A percentile compares a stretch with the other conserved stretches of the same genome.
These are phyloP conservation scores for Caradrina clavipalpis DNA, from an alignment of 2,888 invertebrate species.

Conservation along the genomic window DNA sequence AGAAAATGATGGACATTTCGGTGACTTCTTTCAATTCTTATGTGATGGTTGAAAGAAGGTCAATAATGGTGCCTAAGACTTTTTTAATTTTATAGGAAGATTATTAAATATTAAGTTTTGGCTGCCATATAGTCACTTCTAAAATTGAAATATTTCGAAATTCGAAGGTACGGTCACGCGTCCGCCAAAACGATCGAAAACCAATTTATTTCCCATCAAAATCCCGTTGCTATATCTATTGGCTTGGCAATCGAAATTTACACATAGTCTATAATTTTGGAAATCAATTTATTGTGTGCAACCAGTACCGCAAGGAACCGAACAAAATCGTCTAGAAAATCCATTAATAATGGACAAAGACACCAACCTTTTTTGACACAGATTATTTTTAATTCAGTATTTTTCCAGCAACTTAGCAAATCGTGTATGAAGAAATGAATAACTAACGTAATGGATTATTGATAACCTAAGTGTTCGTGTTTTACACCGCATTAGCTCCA, in stretches of 20 bases:
- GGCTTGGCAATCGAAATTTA: conserved; percentile 64
- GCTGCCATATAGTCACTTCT: background rate
- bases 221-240: conserved; percentile 67
- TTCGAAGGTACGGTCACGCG: conserved; percentile 19
- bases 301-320: conserved; percentile 71
- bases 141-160: background rate
- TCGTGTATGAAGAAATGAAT: conserved; percentile 49
- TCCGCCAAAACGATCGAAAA: conserved; percentile 44
- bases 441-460: conserved; percentile 51
- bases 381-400: conserved; percentile 39
- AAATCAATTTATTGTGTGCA: conserved; percentile 72
- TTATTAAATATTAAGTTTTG: background rate
- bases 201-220: conserved; percentile 64
- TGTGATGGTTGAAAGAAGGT: background rate
- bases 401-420: conserved; percentile 45
- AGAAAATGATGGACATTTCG: conserved; percentile 7
- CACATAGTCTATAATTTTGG: conserved; percentile 69
- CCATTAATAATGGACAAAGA: conserved; percentile 33
- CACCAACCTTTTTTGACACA: conserved; percentile 29
- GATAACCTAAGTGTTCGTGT: conserved; percentile 51
- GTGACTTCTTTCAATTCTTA: conserved; percentile 12
- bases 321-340: conserved; percentile 59
- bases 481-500: conserved; percentile 57
- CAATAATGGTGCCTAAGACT: no score
- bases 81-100: no score